Evolutionary conservation across 2,113 vertebrate species (phyloP).

Genomic region (Carassius auratus): DNA sequence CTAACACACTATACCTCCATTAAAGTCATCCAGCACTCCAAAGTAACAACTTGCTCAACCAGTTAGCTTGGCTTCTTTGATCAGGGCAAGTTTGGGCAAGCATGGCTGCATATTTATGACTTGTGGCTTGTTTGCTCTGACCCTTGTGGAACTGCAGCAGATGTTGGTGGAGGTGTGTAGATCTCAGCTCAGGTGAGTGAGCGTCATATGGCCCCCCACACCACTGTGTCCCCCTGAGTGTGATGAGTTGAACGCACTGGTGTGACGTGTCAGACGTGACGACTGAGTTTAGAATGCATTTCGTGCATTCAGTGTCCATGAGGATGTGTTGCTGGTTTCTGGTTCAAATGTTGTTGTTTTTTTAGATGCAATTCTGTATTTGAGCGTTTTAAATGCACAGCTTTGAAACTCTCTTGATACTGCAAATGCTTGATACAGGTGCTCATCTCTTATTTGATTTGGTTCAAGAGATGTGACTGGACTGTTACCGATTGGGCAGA

Average conservation of each 20-base stretch:
- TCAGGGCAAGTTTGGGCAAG: slow-evolving; percentile 16
- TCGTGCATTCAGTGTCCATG: slow-evolving; percentile 47
- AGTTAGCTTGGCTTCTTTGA: slow-evolving; percentile 44
- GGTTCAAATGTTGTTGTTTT: not conserved
- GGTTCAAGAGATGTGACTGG: not conserved
- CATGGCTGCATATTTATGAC: slow-evolving; percentile 67
- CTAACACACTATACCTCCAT: slow-evolving; percentile 10
- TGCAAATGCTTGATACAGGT: slow-evolving; percentile 12
- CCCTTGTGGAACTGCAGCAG: slow-evolving; percentile 79
- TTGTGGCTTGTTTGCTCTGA: slow-evolving; percentile 76
- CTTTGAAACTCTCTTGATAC: slow-evolving; percentile 29
- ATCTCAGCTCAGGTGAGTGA: slow-evolving; percentile 77
- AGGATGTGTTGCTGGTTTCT: not conserved
- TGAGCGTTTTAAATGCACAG: slow-evolving; percentile 43
- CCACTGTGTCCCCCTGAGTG: slow-evolving; percentile 37
- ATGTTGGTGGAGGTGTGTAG: slow-evolving; percentile 81
- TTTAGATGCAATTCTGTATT: slow-evolving; percentile 9
- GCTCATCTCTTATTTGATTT: not conserved
- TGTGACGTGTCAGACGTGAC: slow-evolving; percentile 34
- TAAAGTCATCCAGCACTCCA: slow-evolving; percentile 11
- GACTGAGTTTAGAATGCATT: slow-evolving; percentile 50
- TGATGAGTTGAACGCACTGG: not conserved
- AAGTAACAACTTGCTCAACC: slow-evolving; percentile 27
- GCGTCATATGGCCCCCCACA: slow-evolving; percentile 63
- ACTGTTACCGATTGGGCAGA: not conserved